Evolutionary conservation across 2,888 invertebrate genomes (phyloP).

Genomic region (Serripes groenlandicus): DNA sequence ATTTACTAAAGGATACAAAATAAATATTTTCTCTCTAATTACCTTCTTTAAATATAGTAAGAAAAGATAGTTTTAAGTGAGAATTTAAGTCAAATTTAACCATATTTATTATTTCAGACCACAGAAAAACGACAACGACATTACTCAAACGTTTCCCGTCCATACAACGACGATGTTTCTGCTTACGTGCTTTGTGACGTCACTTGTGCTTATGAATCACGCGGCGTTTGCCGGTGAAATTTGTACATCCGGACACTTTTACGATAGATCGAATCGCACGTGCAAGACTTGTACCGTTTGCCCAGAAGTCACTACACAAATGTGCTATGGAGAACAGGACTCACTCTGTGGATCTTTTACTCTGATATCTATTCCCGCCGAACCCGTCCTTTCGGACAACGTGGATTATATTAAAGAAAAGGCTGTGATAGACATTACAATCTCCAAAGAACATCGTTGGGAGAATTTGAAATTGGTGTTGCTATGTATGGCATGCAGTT

Average conservation of each 20-base stretch:
- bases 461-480: neutral
- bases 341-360: neutral
- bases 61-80: too few relatives aligned
- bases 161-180: neutral
- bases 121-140: too few relatives aligned
- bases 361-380: neutral
- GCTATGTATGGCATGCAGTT: neutral
- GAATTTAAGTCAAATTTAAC: too few relatives aligned
- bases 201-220: neutral
- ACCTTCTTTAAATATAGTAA: too few relatives aligned
- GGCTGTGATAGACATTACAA: neutral
- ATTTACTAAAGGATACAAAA: too few relatives aligned
- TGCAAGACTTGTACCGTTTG: constrained; percentile 9
- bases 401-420: too few relatives aligned
- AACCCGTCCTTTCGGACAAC: too few relatives aligned
- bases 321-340: neutral
- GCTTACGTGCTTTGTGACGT: neutral
- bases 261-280: neutral
- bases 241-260: constrained; percentile 1
- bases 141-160: too few relatives aligned
- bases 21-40: too few relatives aligned
- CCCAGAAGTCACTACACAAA: neutral
- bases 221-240: neutral
- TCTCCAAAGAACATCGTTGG: neutral
- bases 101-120: too few relatives aligned